phyloP scores from a whole-genome alignment of 2,113 vertebrate species.

The Pampusana beccarii region DNA sequence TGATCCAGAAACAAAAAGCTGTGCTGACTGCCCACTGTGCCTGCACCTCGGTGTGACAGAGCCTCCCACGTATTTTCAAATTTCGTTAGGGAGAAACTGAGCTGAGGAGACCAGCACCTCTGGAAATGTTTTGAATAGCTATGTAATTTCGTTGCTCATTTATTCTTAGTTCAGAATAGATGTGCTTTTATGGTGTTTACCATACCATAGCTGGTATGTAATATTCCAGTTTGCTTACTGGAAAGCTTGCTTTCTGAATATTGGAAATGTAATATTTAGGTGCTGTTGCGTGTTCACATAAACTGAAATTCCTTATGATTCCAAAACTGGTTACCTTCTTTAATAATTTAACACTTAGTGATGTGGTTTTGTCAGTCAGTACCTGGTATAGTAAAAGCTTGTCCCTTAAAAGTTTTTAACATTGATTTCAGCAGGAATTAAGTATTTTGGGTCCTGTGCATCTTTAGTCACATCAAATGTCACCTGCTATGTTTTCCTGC shows the following conservation, averaged over 20 bases:
- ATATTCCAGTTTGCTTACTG: background rate
- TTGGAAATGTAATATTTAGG: background rate
- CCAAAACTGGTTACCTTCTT: background rate
- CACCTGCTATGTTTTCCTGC: background rate
- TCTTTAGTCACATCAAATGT: background rate
- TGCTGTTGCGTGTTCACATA: background rate
- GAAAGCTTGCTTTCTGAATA: background rate
- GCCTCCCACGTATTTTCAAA: background rate
- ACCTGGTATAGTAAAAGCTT: background rate
- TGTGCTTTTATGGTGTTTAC: background rate
- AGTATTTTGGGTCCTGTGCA: background rate
- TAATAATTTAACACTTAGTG: background rate
- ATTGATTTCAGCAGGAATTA: background rate
- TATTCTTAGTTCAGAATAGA: background rate
- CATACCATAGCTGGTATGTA: background rate
- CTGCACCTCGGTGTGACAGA: background rate
- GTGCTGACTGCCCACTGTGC: background rate
- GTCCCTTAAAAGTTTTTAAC: background rate
- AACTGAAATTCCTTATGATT: background rate
- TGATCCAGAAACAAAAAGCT: background rate
- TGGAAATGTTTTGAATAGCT: background rate
- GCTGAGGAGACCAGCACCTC: background rate
- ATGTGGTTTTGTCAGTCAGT: background rate
- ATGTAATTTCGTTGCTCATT: background rate
- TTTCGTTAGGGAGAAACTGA: background rate